Conservation (phyloP, 2,113 vertebrate genomes). For the Albula goreensis region DNA sequence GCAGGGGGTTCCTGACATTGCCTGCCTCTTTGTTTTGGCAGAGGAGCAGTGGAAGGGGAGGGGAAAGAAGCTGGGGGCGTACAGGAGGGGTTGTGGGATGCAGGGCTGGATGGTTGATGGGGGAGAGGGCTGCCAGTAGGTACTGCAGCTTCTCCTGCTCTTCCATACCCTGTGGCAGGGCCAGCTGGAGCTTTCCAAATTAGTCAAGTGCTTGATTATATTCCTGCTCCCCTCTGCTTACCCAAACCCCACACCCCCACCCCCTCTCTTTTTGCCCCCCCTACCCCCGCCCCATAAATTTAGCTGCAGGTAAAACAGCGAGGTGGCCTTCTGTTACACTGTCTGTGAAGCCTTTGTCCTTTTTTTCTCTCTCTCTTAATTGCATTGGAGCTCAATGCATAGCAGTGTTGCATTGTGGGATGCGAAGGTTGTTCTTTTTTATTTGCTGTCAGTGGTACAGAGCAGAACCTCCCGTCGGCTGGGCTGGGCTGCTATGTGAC, state of each 20-base stretch:
- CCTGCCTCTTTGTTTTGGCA: slow-evolving; percentile 75
- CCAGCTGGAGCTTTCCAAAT: slow-evolving; percentile 92
- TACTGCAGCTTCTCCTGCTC: slow-evolving; percentile 68
- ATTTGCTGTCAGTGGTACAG: slow-evolving; percentile 72
- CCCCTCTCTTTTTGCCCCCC: neutral
- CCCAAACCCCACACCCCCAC: slow-evolving; percentile 39
- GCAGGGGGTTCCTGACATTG: slow-evolving; percentile 68
- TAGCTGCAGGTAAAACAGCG: slow-evolving; percentile 89
- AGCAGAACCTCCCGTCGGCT: slow-evolving; percentile 67
- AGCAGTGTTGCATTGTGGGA: slow-evolving; percentile 63
- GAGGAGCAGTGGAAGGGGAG: slow-evolving; percentile 57
- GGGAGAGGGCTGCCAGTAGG: slow-evolving; percentile 68
- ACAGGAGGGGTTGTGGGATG: slow-evolving; percentile 12
- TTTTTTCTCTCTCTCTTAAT: slow-evolving; percentile 51
- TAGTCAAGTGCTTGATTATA: slow-evolving; percentile 88
- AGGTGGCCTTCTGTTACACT: slow-evolving; percentile 79
- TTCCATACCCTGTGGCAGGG: slow-evolving; percentile 85
- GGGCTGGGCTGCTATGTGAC: slow-evolving; percentile 70
- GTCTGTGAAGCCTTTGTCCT: slow-evolving; percentile 82
- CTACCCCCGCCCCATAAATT: slow-evolving; percentile 69
- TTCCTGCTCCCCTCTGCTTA: slow-evolving; percentile 46
- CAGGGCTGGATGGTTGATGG: slow-evolving; percentile 15
- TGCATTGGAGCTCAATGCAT: slow-evolving; percentile 65
- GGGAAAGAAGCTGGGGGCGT: slow-evolving; percentile 48
- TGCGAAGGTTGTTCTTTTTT: slow-evolving; percentile 62